Base-by-base conservation (phyloP, 2,888 invertebrate species). In the Apantesis nais region DNA sequence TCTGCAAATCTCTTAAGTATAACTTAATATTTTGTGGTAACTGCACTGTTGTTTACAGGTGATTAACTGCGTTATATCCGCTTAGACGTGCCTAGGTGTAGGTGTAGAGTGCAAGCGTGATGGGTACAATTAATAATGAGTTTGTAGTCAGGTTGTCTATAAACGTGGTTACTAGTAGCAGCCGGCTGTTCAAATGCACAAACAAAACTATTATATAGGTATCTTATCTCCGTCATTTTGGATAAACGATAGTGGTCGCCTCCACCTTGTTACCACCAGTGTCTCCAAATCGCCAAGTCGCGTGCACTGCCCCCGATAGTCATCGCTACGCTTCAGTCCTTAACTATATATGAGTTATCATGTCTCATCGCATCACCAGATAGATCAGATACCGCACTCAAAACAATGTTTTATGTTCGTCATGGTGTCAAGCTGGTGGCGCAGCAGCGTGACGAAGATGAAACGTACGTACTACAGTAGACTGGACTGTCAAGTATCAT, bases 271-370 rank as follows among this genome's bases (percentile, higher is more conserved):
- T 52, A 31, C 31, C 11, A 7, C 5, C 2, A 12, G 44, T 61
- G 67, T 25, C 67, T 62, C 29, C 25, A 67, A 62, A 67, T 62
- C 44, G 48, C 0, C 48, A 19, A 37, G 37, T 67, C 37, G 67
- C 67, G 67, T 67, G 67, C 48, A 29, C 60, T 16, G 29, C 14
- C 34, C 22, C 34, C 29, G 62, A 67, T 67, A 67, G 25, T 16
- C 34, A 67, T 67, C 65, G 65, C 37, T 29, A 25, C 16, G 19
- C 39, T 37, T 25, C 58, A n/a, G 12, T 55, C 55, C 29, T 14
- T 22, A 22, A n/a, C 37, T 61, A 52, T 19, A 9, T 19, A 11
- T 52, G 34, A 65, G 52, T 52, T 31, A 63, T 16, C 22, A 22
- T 22, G 31, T 14, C 31, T 63, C 12, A 31, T 16, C 19, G 29